Conservation (phyloP, 2,888 invertebrate species). For the Drosophila pegasa region DNA sequence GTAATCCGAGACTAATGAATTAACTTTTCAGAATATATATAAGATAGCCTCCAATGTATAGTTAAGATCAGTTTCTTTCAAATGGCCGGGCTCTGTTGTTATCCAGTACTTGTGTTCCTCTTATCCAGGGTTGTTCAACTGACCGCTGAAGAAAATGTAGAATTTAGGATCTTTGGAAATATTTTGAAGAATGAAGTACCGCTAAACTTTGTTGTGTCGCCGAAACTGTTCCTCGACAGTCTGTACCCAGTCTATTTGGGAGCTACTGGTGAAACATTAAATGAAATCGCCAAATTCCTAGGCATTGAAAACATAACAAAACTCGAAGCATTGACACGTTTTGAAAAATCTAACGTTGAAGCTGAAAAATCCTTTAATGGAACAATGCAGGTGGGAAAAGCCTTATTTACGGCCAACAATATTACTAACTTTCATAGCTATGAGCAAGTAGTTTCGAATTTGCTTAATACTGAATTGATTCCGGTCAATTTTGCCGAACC, state of each 20-base stretch:
- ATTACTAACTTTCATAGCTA: too few relatives aligned
- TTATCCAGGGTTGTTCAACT: background rate
- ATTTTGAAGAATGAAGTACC: background rate
- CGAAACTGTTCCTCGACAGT: background rate
- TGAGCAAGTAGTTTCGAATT: too few relatives aligned
- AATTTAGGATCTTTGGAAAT: background rate
- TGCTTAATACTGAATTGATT: too few relatives aligned
- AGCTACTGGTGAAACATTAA: background rate
- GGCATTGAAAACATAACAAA: background rate
- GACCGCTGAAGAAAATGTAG: background rate
- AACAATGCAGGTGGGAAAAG: too few relatives aligned
- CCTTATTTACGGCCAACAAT: too few relatives aligned
- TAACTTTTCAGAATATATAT: background rate
- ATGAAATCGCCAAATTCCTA: background rate
- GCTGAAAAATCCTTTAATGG: too few relatives aligned
- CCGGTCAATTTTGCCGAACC: too few relatives aligned
- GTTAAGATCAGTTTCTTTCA: background rate
- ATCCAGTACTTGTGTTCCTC: background rate
- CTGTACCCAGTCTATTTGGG: background rate
- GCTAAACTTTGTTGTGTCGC: background rate
- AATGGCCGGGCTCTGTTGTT: background rate
- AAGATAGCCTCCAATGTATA: background rate
- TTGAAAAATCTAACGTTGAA: too few relatives aligned
- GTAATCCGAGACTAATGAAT: background rate
- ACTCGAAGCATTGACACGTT: too few relatives aligned